phyloP scores from a whole-genome alignment of 1,140 invertebrate genomes.

The Antheraea pernyi region DNA sequence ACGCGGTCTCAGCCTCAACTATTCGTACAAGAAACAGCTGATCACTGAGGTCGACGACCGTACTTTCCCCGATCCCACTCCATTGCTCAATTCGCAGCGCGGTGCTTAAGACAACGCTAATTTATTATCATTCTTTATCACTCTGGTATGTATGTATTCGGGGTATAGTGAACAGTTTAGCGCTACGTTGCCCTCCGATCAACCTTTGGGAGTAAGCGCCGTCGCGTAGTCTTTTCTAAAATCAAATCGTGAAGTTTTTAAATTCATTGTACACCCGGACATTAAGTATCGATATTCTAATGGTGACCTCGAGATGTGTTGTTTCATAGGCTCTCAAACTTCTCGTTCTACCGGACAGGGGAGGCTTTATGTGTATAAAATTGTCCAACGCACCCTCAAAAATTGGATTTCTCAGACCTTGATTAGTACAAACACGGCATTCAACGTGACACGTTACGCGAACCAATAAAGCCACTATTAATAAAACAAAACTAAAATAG shows the following conservation, averaged over 20 bases:
- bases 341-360: no score
- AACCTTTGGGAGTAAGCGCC: not conserved
- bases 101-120: slow-evolving; percentile 30
- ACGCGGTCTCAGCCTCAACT: slow-evolving; percentile 1
- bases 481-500: no score
- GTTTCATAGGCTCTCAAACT: no score
- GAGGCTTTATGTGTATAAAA: no score
- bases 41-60: slow-evolving; percentile 63
- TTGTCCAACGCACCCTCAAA: no score
- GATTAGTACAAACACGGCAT: no score
- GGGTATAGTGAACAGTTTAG: slow-evolving; percentile 4
- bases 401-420: no score
- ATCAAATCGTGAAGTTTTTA: not conserved
- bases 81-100: slow-evolving; percentile 12
- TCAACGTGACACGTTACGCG: no score
- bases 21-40: slow-evolving; percentile 61
- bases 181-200: not conserved
- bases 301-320: no score
- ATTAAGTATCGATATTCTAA: no score
- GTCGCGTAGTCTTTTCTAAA: not conserved
- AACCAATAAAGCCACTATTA: no score
- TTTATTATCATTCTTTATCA: slow-evolving; percentile 15
- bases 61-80: slow-evolving; percentile 69
- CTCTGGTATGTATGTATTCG: not conserved
- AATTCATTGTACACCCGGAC: no score